Base-by-base conservation (phyloP, 2,888 invertebrate genomes). In the Nemoura dubitans region DNA sequence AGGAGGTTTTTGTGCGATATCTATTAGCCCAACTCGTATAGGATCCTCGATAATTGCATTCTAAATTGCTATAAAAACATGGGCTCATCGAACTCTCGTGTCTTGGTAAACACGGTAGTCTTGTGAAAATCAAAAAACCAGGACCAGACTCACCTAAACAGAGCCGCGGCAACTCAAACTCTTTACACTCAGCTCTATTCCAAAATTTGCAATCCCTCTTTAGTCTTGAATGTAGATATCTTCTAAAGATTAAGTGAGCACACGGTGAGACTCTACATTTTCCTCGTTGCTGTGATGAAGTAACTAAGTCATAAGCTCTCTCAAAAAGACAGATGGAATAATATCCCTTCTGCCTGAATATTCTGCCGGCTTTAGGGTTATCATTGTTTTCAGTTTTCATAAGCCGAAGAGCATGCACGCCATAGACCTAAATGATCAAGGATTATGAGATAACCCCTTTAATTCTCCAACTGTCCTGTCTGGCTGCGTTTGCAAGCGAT, bases 401-500 rank as follows among this genome's bases (percentile, higher is more conserved):
- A 84, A 84, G 26, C 84, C 29, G 2, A 5, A 21, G 26, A 59
- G 84, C 2, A 76, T 76, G 28, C 3, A 84, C 76, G 84, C 76
- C 59, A 84, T n/a, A 42, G 25, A 3, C n/a, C 36, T 36, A 81
- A 28, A 81, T 84, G 83, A 43, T 43, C 83, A 30, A n/a, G 84
- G 84, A 84, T 84, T 84, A 84, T 10, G 28, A 76, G 21, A 21
- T 84, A 84, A 84, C 84, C 84, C 84, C 84, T 84, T 84, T 84
- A 84, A 84, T 30, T 21, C 81, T 81, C 16, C 21, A 81, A 21
- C 78, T 81, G 81, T 29, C 76, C 76, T 0, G 21, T 27, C 84
- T 76, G 28, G 1, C 16, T 81, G 27, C 28, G 30, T 16, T 81
- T 27, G 80, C 81, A 29, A 29, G 10, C 28, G 29, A 29, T 28